A percentile compares a stretch with the other conserved stretches of the same genome.
Evolutionary conservation across 2,797 vertebrate species (phyloP).

Genomic region (Loris lydekkerianus): DNA sequence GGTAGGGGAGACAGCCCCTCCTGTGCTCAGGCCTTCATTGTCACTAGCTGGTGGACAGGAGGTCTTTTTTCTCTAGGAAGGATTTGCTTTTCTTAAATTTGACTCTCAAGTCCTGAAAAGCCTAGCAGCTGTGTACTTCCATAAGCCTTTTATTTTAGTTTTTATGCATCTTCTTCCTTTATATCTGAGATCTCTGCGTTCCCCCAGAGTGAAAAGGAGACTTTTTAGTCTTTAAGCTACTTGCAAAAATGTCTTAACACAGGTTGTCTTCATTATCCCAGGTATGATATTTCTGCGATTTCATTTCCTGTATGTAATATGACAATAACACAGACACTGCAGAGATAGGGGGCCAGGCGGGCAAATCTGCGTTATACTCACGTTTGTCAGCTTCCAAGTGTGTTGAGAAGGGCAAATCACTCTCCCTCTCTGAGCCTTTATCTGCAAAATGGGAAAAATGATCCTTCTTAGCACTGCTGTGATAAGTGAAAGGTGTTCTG

Average conservation of each 20-base stretch:
- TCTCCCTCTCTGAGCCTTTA: constrained; percentile 18
- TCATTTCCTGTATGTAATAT: background rate
- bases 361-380: background rate
- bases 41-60: constrained; percentile 65
- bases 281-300: background rate
- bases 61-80: constrained; percentile 78
- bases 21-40: constrained; percentile 44
- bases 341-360: background rate
- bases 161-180: background rate
- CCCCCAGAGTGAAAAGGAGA: background rate
- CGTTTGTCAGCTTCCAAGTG: background rate
- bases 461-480: background rate
- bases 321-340: background rate
- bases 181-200: background rate
- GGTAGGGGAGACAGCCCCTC: constrained; percentile 69
- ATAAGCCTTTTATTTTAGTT: constrained; percentile 11
- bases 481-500: background rate
- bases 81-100: constrained; percentile 76
- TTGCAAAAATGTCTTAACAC: constrained; percentile 29
- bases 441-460: background rate
- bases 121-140: constrained; percentile 35
- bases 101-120: constrained; percentile 51
- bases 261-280: background rate
- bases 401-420: background rate
- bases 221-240: constrained; percentile 9